Base-by-base conservation (phyloP, 2,888 invertebrate genomes). In the Agrenia bidenticulata region DNA sequence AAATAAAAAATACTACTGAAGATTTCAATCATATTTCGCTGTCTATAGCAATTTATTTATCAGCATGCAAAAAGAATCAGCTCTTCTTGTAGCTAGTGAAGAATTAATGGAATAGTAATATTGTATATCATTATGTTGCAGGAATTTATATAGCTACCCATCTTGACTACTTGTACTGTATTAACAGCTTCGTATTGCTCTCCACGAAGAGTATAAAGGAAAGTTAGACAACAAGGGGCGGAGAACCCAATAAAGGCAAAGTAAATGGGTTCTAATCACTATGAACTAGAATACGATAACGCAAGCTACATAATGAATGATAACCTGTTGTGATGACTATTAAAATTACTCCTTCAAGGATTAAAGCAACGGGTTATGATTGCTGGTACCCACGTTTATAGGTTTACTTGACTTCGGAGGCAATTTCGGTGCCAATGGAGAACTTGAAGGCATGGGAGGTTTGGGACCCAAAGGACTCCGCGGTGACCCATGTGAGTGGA, bases 381-480 rank as follows among this genome's bases (percentile, higher is more conserved):
- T 51, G 51, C 51, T 51, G 2, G 51, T 23, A 41, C 63, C 63
- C 39, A 66, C 61, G 66, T 66, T 66, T 60, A 70, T 65, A 54
- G 67, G 61, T 39, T 67, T 70, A 13, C 58, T 54, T 51, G 68
- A 51, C 62, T 71, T 71, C 32, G 71, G 71, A 64, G 71, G 71
- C 61, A 71, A 61, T 64, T 64, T 71, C 21, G 71, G 71, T 53
- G 61, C 61, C 41, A 53, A 39, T 61, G 54, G 11, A n/a, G 69
- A 65, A 63, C 69, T 69, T 59, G 55, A 42, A 9, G 67, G 64
- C 50, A 67, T 19, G 11, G 64, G 45, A 23, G 64, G 66, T 27
- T 37, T 61, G 13, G 66, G 58, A 15, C 63, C 53, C 1, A 60
- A 37, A 23, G 69, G 68, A 65, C 65, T 70, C 51, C 63, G 54